phyloP scores from a whole-genome alignment of 1,140 invertebrate species.

The Anagrus nilaparvatae region DNA sequence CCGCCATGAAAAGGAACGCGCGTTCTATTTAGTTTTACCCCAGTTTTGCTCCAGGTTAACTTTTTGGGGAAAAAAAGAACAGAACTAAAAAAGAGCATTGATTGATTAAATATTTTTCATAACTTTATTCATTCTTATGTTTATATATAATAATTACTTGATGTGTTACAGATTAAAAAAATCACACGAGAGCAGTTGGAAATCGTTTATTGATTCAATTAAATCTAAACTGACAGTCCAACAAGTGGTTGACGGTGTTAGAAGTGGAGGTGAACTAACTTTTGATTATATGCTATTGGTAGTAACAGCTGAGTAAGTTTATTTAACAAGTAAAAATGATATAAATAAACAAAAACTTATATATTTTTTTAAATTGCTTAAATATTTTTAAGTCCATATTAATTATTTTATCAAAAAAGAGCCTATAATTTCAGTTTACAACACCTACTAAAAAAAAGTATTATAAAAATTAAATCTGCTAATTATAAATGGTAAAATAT shows the following conservation, averaged over 20 bases:
- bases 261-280: slow-evolving; percentile 63
- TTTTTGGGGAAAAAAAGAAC: no score
- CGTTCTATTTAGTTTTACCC: no score
- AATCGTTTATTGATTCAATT: slow-evolving; percentile 59
- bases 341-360: not conserved
- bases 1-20: no score
- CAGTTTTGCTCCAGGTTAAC: no score
- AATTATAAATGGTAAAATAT: no score
- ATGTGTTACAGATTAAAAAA: slow-evolving; percentile 17
- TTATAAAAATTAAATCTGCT: no score
- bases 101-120: no score
- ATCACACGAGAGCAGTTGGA: slow-evolving; percentile 50
- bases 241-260: slow-evolving; percentile 73
- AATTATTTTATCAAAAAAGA: not conserved
- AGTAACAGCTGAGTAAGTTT: slow-evolving; percentile 66
- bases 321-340: no score
- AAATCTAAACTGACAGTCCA: slow-evolving; percentile 73
- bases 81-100: no score
- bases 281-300: slow-evolving; percentile 75
- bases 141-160: no score
- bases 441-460: no score
- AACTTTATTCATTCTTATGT: no score
- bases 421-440: not conserved
- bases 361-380: slow-evolving; percentile 1
- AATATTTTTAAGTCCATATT: slow-evolving; percentile 3